Base-by-base conservation (phyloP, 2,113 vertebrate species). In the Synodontis membranacea region DNA sequence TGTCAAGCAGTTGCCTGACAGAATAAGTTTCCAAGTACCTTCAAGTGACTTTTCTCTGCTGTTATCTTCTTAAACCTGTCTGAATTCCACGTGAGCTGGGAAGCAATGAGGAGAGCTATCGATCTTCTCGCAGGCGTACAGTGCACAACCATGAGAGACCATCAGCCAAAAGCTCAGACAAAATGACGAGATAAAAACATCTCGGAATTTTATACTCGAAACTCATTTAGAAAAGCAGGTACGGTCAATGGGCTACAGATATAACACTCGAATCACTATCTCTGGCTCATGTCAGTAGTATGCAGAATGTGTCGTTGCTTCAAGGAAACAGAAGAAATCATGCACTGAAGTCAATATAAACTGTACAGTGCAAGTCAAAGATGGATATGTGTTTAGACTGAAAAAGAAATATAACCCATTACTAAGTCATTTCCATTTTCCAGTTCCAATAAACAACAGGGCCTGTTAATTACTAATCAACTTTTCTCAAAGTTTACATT, bases 21-120 rank as follows among this genome's bases (percentile, higher is more conserved):
- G 86, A 92, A 85, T 83, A 86, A 80, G 84, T 89, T 93, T 90
- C 89, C 86, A 92, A 91, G 91, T 90, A 91, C 92, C 93, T 94
- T 94, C 88, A 92, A 91, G 91, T 91, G 92, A 94, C 92, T 93
- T 92, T 92, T 88, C 86, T 87, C 85, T 72, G 78, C 87, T 62
- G 86, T 91, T 90, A 91, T 92, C 91, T 89, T 90, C 88, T 89
- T 88, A 88, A 85, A 92, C 91, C 91, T 92, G 86, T 88, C 86
- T 88, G 81, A 89, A 80, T 86, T 89, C 82, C 76, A 89, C 74
- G 25, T 58, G 75, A 52, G 72, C 54, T 37, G 52, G 44, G 76
- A 84, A 80, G 80, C 83, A 85, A 85, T 25, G 81, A 86, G 76
- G 56, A 76, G 64, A 11, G 50, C 80, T 88, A 88, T 86, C 76